These are phyloP conservation scores for Drosophila kanekoi DNA, from an alignment of 2,888 invertebrate genomes.

Conservation along the genomic window DNA sequence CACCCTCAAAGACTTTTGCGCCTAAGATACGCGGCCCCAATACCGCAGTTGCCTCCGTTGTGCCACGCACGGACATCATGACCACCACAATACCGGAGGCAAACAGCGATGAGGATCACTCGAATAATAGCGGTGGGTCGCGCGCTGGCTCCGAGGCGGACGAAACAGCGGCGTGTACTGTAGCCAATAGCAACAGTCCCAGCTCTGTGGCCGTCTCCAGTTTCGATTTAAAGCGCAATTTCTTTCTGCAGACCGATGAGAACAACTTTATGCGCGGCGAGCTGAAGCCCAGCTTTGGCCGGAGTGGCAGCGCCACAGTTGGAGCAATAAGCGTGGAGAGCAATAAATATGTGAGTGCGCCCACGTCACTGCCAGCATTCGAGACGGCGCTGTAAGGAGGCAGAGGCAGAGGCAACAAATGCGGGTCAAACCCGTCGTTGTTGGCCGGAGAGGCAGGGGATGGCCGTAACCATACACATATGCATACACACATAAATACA, in stretches of 20 bases:
- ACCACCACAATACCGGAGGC: slow-evolving; percentile 95
- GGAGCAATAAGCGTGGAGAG: slow-evolving; percentile 23
- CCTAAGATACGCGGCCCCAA: slow-evolving; percentile 88
- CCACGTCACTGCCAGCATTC: slow-evolving; percentile 75
- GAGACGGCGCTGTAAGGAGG: slow-evolving; percentile 78
- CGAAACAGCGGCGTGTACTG: slow-evolving; percentile 32
- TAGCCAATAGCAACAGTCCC: slow-evolving; percentile 37
- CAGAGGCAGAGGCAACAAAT: slow-evolving; percentile 8
- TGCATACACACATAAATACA: slow-evolving; percentile 29
- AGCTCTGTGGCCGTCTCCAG: slow-evolving; percentile 66
- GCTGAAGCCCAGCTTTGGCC: slow-evolving; percentile 73
- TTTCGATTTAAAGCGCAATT: slow-evolving; percentile 83
- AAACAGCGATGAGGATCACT: slow-evolving; percentile 90
- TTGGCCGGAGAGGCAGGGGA: slow-evolving; percentile 10
- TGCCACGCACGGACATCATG: slow-evolving; percentile 90
- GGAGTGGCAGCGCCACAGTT: slow-evolving; percentile 18
- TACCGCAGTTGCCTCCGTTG: slow-evolving; percentile 61
- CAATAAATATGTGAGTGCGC: slow-evolving; percentile 51
- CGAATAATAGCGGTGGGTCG: slow-evolving; percentile 88
- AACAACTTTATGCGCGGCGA: slow-evolving; percentile 85
- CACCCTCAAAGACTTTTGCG: slow-evolving; percentile 86
- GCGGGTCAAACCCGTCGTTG: slow-evolving; percentile 68
- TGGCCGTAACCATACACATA: slow-evolving; percentile 33
- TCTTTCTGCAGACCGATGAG: slow-evolving; percentile 85
- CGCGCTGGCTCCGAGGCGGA: slow-evolving; percentile 85